These are phyloP conservation scores for Celastrina argiolus DNA, from an alignment of 2,888 invertebrate genomes.

Conservation along the genomic window DNA sequence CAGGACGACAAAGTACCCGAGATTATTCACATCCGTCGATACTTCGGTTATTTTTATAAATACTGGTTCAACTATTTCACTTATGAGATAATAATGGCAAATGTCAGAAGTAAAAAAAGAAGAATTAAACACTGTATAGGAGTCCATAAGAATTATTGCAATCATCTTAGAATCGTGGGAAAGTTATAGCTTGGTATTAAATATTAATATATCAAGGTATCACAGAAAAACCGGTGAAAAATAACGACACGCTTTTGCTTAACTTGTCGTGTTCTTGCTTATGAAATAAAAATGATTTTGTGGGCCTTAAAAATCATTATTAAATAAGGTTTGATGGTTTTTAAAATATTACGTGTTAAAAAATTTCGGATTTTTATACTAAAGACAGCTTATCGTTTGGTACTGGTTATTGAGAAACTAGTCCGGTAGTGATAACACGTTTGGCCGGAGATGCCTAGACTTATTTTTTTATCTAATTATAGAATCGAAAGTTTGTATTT, in stretches of 20 bases:
- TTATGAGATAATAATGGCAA: not conserved
- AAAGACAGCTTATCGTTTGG: not conserved
- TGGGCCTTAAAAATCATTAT: no score
- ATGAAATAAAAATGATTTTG: no score
- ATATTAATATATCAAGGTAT: not conserved
- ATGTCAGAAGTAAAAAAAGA: not conserved
- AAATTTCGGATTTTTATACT: not conserved
- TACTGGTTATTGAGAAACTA: constrained; percentile 11
- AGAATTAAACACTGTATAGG: no score
- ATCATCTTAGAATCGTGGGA: not conserved
- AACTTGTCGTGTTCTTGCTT: no score
- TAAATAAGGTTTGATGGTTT: no score
- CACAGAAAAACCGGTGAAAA: not conserved
- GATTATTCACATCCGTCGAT: constrained; percentile 35
- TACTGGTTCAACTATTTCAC: not conserved
- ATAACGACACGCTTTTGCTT: not conserved
- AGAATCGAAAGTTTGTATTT: not conserved
- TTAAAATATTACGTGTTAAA: no score
- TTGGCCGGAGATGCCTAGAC: not conserved
- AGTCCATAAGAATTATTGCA: no score
- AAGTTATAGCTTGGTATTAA: not conserved
- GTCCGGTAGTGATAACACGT: not conserved
- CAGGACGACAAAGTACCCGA: constrained; percentile 34
- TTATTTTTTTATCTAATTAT: not conserved
- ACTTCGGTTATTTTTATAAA: constrained; percentile 23